A percentile compares a stretch with the other conserved stretches of the same genome.
phyloP scores from a whole-genome alignment of 2,113 vertebrate genomes.

The Cavia aperea region DNA sequence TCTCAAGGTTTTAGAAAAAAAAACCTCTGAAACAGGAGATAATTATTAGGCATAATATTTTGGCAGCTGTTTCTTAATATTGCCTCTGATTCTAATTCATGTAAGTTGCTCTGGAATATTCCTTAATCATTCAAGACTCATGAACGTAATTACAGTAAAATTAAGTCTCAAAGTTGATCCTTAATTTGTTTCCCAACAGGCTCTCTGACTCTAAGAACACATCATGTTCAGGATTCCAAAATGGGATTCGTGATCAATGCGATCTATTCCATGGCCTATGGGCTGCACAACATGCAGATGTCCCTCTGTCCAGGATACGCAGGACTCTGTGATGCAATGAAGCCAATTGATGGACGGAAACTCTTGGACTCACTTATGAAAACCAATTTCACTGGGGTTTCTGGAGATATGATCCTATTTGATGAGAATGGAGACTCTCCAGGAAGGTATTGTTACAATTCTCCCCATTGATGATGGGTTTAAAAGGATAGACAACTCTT shows the following conservation, averaged over 20 bases:
- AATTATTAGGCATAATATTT: not conserved
- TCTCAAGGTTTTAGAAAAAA: not conserved
- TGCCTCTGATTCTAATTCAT: not conserved
- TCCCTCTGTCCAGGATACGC: conserved; percentile 86
- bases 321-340: conserved; percentile 94
- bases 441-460: conserved; percentile 84
- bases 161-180: not conserved
- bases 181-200: conserved; percentile 75
- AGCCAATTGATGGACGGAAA: conserved; percentile 92
- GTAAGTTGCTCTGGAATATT: not conserved
- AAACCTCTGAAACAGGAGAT: not conserved
- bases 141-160: not conserved
- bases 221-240: conserved; percentile 98
- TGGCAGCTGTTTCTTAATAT: not conserved
- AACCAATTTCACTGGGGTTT: conserved; percentile 96
- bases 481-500: not conserved
- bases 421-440: conserved; percentile 97
- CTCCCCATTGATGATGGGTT: not conserved
- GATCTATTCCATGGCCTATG: conserved; percentile 97
- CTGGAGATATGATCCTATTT: conserved; percentile 93
- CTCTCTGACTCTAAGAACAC: conserved; percentile 86
- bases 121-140: not conserved
- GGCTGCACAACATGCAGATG: conserved; percentile 95
- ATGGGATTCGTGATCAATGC: conserved; percentile 99
- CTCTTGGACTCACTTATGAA: conserved; percentile 96